Evolutionary conservation across 2,797 vertebrate species (phyloP), one percentile per base, ranked within the genome.

Genomic region (Dicrostonyx torquatus): DNA sequence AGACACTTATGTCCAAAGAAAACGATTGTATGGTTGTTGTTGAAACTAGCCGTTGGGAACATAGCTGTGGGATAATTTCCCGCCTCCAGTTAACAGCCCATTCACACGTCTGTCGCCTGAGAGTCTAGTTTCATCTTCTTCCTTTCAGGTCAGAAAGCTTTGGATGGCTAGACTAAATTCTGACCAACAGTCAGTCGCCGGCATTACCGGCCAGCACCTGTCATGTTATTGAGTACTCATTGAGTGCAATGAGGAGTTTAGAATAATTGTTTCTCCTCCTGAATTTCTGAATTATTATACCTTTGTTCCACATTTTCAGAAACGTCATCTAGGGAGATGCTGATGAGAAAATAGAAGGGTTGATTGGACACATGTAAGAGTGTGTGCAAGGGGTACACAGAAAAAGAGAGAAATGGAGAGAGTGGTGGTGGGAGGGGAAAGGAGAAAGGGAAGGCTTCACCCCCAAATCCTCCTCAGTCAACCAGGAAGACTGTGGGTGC

Each of bases 231-330:
- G 55, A 91, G 29, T 60, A 43, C 6, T n/a, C n/a, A n/a, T n/a
- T 58, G 66, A 72, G 45, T 77, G 45, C 66, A 18, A 31, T 60
- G 29, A 80, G 70, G 66, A 24, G 17, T 94, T 89, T 82, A 70
- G 80, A 53, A 62, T 92, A 87, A 92, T 93, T 40, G n/a, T 11
- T 13, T 29, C 34, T 78, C 77, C 53, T 76, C n/a, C 14, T 80
- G 55, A 91, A 95, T 68, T 95, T 91, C 26, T 93, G 58, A 94
- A 43, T 93, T 89, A 53, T 92, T 84, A 87, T 55, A 85, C 34
- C 48, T 6, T 0, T 66, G 40, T 72, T 62, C 64, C 37, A 55
- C 29, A 53, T 15, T 91, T 94, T 13, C 60, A 80, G 60, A 92
- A 95, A 37, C 4, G n/a, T 40, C 73, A 50, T 94, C n/a, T 84